Percentiles rank a stretch among this genome's conserved stretches.
These are phyloP conservation scores for Entelurus aequoreus DNA, from an alignment of 2,113 vertebrate genomes.

Conservation along the genomic window DNA sequence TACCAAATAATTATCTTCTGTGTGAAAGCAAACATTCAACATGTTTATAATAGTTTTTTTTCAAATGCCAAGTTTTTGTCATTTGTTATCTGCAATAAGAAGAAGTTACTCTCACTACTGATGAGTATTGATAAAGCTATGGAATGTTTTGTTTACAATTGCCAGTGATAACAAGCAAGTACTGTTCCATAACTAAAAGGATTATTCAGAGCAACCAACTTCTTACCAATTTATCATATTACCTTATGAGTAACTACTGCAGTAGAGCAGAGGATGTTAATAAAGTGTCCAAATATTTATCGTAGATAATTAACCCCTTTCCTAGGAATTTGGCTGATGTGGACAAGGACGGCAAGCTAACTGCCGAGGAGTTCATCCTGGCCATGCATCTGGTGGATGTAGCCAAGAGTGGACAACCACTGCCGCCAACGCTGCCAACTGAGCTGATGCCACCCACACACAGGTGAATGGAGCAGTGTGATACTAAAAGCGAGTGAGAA, in stretches of 20 bases:
- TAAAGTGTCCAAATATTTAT: background rate
- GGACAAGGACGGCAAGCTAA: conserved; percentile 91
- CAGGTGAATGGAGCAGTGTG: conserved; percentile 62
- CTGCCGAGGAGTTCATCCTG: conserved; percentile 93
- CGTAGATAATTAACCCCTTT: background rate
- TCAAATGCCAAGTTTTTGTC: too few species aligned
- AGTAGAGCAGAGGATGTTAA: background rate
- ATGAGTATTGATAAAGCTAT: too few species aligned
- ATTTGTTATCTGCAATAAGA: too few species aligned
- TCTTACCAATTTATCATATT: too few species aligned
- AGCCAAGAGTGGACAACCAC: conserved; percentile 81
- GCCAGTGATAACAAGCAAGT: too few species aligned
- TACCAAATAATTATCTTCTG: background rate
- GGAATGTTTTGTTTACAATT: too few species aligned
- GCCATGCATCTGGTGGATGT: conserved; percentile 95
- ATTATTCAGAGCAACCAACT: too few species aligned
- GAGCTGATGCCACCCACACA: conserved; percentile 86
- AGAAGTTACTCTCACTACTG: too few species aligned
- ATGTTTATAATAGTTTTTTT: too few species aligned
- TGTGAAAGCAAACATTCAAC: too few species aligned
- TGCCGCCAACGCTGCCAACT: conserved; percentile 82
- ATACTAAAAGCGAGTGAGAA: background rate
- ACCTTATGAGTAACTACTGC: too few species aligned
- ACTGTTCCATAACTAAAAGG: too few species aligned
- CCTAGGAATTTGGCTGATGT: conserved; percentile 88